Conservation (phyloP, 2,797 vertebrate genomes). For the Dicrostonyx torquatus region DNA sequence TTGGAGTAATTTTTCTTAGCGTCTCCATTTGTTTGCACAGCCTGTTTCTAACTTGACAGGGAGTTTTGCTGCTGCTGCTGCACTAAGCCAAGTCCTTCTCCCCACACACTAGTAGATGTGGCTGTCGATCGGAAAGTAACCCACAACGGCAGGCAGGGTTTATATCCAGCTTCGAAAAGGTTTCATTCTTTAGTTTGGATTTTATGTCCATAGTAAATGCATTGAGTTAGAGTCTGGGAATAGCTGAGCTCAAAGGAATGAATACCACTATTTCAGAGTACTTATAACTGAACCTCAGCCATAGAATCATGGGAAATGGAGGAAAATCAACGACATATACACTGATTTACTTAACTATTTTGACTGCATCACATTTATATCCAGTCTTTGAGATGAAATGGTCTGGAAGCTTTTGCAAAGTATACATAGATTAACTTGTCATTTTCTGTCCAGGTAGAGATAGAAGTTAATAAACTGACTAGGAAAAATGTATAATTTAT, state of each 20-base stretch:
- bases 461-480: background rate
- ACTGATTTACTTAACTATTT: constrained; percentile 18
- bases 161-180: constrained; percentile 43
- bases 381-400: constrained; percentile 32
- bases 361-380: background rate
- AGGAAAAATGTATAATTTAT: background rate
- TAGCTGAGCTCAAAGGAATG: background rate
- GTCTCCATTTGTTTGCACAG: constrained; percentile 72
- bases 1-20: constrained; percentile 22
- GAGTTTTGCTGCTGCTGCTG: constrained; percentile 72
- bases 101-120: constrained; percentile 76
- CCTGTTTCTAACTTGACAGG: constrained; percentile 75
- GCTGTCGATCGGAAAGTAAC: constrained; percentile 79
- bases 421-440: background rate
- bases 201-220: constrained; percentile 41
- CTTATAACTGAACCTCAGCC: background rate
- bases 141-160: constrained; percentile 53
- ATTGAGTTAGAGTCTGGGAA: constrained; percentile 48
- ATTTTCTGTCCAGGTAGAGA: background rate
- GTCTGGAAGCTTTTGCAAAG: background rate
- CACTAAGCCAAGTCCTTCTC: constrained; percentile 73
- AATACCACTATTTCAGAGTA: constrained; percentile 40
- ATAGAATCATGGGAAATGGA: constrained; percentile 17
- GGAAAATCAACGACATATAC: constrained; percentile 8
- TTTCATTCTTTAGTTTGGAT: constrained; percentile 69